Evolutionary conservation across 1,140 invertebrate species (phyloP), one percentile per base, ranked within the genome.

Genomic region (Macrotrachela quadricornifera): DNA sequence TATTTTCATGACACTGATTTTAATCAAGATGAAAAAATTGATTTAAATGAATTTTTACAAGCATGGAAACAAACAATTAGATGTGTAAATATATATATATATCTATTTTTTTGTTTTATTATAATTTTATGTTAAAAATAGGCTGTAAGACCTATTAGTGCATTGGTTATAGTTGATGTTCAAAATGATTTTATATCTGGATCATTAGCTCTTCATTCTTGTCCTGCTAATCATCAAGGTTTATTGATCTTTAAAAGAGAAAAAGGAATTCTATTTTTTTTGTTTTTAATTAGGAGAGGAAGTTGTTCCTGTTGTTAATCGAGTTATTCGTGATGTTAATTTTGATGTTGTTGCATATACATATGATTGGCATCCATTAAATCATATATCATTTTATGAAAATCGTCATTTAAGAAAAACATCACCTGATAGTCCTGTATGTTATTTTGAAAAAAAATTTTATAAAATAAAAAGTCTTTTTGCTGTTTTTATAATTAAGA

Each of bases 161-260:
- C 81, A n/a, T 80, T 95, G 62, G 71, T 96, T 37, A 78, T 95
- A 54, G 83, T 96, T 49, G 91, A 96, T 70, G 87, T 95, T 6
- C 90, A 95, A 71, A 94, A 95, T 71, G 91, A 96, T 71, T 96
- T 96, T 70, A 91, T 95, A 61, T 78, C 79, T 52, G 91, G 90
- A 46, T 84, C 85, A 12, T 75, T 96, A 50, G 21, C 21, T 30
- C 21, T 30, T 30, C 21, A 30, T 30, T 30, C 21, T 8, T 30
- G 21, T 30, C 21, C 21, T 30, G 21, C 21, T 30, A 30, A 30
- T 30, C 21, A 30, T 30, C 21, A 30, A 30, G 15, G 40, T 14
- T 42, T 15, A n/a, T 42, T 30, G 21, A 4, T 30, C 8, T 30
- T 8, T 30, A 30, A 4, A 4, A 4, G 3, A 4, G 21, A 30